phyloP scores from a whole-genome alignment of 1,140 invertebrate genomes.

The Aleiodes sp. region DNA sequence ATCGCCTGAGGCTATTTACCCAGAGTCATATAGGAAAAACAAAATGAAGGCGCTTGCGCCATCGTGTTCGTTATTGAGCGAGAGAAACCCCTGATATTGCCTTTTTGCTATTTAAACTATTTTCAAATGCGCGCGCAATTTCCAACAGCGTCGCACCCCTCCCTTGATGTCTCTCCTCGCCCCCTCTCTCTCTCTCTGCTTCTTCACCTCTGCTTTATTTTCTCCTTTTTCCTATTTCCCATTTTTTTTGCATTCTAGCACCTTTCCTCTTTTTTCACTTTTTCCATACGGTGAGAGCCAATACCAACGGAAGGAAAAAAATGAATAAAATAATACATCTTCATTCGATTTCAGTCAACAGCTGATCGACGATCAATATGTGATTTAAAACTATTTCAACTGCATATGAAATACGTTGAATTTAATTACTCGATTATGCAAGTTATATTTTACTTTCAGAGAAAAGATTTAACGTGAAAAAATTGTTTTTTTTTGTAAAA shows the following conservation, averaged over 20 bases:
- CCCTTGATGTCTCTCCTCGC: slow-evolving; percentile 18
- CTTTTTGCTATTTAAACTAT: slow-evolving; percentile 56
- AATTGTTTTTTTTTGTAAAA: too few species aligned
- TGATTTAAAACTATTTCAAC: not conserved
- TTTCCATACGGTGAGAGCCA: slow-evolving; percentile 26
- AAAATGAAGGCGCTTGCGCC: slow-evolving; percentile 65
- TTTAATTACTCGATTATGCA: too few species aligned
- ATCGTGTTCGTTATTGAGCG: slow-evolving; percentile 57
- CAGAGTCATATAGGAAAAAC: slow-evolving; percentile 54
- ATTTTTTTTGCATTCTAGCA: slow-evolving; percentile 49
- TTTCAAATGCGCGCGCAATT: slow-evolving; percentile 35
- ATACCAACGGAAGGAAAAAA: slow-evolving; percentile 34
- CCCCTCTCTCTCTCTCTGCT: slow-evolving; percentile 23
- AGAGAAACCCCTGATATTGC: slow-evolving; percentile 44
- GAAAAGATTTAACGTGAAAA: too few species aligned
- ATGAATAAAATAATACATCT: slow-evolving; percentile 18
- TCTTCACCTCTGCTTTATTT: slow-evolving; percentile 29
- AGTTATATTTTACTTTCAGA: too few species aligned
- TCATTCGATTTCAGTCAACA: slow-evolving; percentile 16
- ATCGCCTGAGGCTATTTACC: slow-evolving; percentile 38
- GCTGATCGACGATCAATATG: slow-evolving; percentile 17
- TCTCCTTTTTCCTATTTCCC: too few species aligned
- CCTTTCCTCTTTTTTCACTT: slow-evolving; percentile 50
- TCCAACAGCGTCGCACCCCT: slow-evolving; percentile 1
- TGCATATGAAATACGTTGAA: not conserved